Percentiles rank a stretch among this genome's conserved stretches.
Evolutionary conservation across 2,113 vertebrate genomes (phyloP).

Genomic region (Tonatia bakeri): DNA sequence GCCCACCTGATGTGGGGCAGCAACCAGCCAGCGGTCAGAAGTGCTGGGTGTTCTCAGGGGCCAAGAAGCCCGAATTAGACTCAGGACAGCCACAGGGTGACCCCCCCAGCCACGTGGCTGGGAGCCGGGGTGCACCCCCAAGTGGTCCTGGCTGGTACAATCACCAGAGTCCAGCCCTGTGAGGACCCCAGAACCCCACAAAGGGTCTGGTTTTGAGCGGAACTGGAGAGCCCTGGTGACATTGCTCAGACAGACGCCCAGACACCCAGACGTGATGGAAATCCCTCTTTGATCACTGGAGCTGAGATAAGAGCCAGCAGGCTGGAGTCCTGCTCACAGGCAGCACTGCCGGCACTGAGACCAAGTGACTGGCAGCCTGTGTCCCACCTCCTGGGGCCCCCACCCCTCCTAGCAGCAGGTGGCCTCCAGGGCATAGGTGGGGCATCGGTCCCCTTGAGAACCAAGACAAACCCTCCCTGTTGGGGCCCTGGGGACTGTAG

Average conservation of each 20-base stretch:
- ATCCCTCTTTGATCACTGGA: not conserved
- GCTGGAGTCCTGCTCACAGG: conserved; percentile 41
- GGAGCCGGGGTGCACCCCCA: not conserved
- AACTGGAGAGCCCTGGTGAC: not conserved
- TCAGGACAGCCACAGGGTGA: not conserved
- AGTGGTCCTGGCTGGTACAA: not conserved
- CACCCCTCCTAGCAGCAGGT: conserved; percentile 13
- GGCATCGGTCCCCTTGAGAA: not conserved
- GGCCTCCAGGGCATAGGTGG: conserved; percentile 18
- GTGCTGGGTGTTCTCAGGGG: not conserved
- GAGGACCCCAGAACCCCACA: not conserved
- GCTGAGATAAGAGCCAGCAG: conserved; percentile 11
- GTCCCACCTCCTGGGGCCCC: not conserved
- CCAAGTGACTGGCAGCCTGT: not conserved
- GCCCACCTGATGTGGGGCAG: not conserved
- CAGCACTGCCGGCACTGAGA: not conserved
- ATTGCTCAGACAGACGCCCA: not conserved
- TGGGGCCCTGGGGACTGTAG: not conserved
- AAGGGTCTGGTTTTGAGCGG: not conserved
- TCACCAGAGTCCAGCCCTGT: not conserved
- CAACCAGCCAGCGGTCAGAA: not conserved
- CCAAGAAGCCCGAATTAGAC: not conserved
- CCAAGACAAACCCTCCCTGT: not conserved
- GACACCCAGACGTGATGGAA: not conserved
- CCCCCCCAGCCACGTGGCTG: not conserved